phyloP scores from a whole-genome alignment of 1,140 invertebrate species.

The Plectrocnemia conspersa region DNA sequence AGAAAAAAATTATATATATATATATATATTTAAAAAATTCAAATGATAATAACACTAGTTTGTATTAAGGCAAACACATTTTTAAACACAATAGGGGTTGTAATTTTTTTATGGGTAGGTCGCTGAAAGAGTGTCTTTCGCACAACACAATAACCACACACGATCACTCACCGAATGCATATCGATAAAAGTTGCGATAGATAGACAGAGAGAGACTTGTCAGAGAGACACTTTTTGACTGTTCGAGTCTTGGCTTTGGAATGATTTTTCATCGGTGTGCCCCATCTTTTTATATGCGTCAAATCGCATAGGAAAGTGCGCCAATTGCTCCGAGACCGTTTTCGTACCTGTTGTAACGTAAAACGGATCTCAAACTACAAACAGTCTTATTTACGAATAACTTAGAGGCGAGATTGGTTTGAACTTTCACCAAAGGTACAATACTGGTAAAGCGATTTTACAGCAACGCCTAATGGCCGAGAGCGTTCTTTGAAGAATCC shows the following conservation, averaged over 20 bases:
- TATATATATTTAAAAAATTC: too few relatives aligned
- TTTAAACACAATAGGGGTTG: too few relatives aligned
- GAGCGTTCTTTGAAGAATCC: constrained; percentile 2
- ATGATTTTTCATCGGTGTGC: constrained; percentile 31
- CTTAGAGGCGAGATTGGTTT: background rate
- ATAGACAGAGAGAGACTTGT: background rate
- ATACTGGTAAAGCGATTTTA: background rate
- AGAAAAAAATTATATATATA: too few relatives aligned
- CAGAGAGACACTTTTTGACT: constrained; percentile 22
- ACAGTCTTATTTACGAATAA: background rate
- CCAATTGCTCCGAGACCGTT: constrained; percentile 22
- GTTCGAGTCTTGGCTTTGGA: constrained; percentile 27
- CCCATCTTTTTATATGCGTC: constrained; percentile 36
- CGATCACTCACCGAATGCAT: constrained; percentile 29
- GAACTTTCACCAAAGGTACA: background rate
- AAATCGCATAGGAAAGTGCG: constrained; percentile 35
- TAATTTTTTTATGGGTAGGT: too few relatives aligned
- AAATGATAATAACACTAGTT: too few relatives aligned
- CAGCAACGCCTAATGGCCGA: background rate
- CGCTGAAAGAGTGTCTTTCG: too few relatives aligned
- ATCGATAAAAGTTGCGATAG: constrained; percentile 15
- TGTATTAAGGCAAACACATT: too few relatives aligned
- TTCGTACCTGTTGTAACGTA: constrained; percentile 24
- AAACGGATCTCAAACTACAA: background rate
- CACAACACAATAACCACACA: too few relatives aligned